Percentiles rank a stretch among this genome's conserved stretches.
phyloP scores from a whole-genome alignment of 2,113 vertebrate species.

The Aramus guarauna region DNA sequence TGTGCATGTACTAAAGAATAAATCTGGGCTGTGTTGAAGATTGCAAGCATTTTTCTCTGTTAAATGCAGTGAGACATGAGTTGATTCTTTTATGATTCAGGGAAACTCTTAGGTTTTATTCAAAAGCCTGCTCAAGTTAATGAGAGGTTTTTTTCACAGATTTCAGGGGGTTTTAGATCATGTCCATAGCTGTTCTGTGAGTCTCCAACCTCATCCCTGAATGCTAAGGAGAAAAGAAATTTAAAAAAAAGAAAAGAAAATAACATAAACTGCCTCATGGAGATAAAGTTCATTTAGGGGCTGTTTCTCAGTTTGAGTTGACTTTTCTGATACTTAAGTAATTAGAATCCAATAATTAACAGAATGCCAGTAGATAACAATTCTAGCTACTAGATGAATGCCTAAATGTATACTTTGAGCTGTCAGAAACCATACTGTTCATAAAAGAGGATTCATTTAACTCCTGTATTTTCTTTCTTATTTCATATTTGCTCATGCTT shows the following conservation, averaged over 20 bases:
- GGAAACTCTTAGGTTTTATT: neutral
- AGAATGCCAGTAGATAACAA: constrained; percentile 23
- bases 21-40: neutral
- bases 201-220: neutral
- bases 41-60: neutral
- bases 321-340: constrained; percentile 60
- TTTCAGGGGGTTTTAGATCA: neutral
- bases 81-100: neutral
- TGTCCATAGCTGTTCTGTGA: neutral
- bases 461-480: neutral
- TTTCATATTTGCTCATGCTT: neutral
- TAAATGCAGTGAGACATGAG: neutral
- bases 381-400: constrained; percentile 14
- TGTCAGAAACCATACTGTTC: constrained; percentile 26
- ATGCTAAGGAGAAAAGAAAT: neutral
- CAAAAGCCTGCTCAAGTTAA: neutral
- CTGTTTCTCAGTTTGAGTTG: constrained; percentile 43
- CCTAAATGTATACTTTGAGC: constrained; percentile 5
- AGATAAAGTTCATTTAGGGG: constrained; percentile 44
- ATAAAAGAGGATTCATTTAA: neutral
- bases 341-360: constrained; percentile 48
- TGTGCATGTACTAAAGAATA: neutral
- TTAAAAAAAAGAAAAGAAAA: neutral
- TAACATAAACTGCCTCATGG: neutral
- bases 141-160: neutral